Evolutionary conservation across 2,797 vertebrate genomes (phyloP).

Genomic region (Sebastes hubbsi): DNA sequence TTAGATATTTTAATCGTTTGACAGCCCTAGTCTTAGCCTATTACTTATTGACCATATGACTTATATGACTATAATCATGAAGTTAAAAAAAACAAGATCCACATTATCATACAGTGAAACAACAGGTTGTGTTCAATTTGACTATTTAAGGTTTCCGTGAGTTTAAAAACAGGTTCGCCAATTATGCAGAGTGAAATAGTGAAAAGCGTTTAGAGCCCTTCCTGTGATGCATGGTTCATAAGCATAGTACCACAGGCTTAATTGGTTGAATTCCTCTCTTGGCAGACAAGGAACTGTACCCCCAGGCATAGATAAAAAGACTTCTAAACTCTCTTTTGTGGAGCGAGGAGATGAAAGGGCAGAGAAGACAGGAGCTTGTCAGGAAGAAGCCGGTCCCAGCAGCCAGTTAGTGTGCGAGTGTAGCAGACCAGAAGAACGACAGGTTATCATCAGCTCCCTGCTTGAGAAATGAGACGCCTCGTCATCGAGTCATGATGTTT

Average conservation of each 20-base stretch:
- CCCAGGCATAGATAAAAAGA: slow-evolving; percentile 77
- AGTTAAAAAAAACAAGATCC: slow-evolving; percentile 16
- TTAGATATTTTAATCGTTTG: too few relatives aligned
- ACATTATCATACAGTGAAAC: slow-evolving; percentile 36
- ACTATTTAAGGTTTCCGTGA: slow-evolving; percentile 10
- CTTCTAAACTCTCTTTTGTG: slow-evolving; percentile 82
- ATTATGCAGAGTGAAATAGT: slow-evolving; percentile 61
- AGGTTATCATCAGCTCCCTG: slow-evolving; percentile 72
- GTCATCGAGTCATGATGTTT: slow-evolving; percentile 69
- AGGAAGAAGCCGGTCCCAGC: slow-evolving; percentile 66
- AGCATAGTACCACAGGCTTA: slow-evolving; percentile 65
- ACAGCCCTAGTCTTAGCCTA: too few relatives aligned
- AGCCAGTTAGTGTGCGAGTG: slow-evolving; percentile 75
- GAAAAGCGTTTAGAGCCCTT: slow-evolving; percentile 58
- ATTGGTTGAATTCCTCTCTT: slow-evolving; percentile 74
- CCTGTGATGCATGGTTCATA: slow-evolving; percentile 66
- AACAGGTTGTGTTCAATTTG: slow-evolving; percentile 35
- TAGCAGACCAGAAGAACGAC: slow-evolving; percentile 75
- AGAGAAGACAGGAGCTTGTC: slow-evolving; percentile 77
- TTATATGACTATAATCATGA: slow-evolving; percentile 7
- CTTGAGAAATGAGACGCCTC: slow-evolving; percentile 72
- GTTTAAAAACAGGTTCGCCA: slow-evolving; percentile 33
- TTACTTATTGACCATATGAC: background rate
- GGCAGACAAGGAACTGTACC: slow-evolving; percentile 75
- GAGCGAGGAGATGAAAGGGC: slow-evolving; percentile 80